Base-by-base conservation (phyloP, 64 coral and sea anemone genomes). In the Montipora foliosa region DNA sequence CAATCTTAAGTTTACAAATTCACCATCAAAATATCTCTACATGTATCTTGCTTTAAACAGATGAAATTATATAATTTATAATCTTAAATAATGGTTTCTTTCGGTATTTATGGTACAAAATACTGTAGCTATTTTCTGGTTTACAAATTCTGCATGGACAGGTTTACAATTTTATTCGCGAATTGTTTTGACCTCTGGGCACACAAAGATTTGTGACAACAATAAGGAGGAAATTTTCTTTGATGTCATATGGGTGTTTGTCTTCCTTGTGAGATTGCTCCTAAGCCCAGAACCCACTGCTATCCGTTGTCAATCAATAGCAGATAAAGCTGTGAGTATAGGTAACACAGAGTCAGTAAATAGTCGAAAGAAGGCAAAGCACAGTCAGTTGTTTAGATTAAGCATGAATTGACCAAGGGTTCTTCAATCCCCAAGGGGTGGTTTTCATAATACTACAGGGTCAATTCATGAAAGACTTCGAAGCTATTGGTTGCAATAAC, bases 321-420 rank as follows among this genome's bases (percentile, higher is more conserved):
- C 82, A 71, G 82, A 86, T 68, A 66, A 44, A 84, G 81, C 82
- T 86, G 82, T 72, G 82, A 86, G 82, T 86, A 82, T 58, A 86
- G 79, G 82, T 86, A 86, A 86, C 66, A 86, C 7, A 86, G 82
- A 86, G 82, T 86, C 82, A 86, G 82, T 86, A 72, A 8, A 86
- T 3, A 71, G 47, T 86, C 47, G 62, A 2, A 5, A 49, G 17
- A 71, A 71, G 19, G 19, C 17, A 72, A 68, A 50, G 47, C 6
- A 62, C 11, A 64, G 61, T 64, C 61, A 64, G 61, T 14, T 64
- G 9, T 12, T 14, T 11, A 12, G 9, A 64, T 37, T 37, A 37
- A 37, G 37, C 37, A 37, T 37, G 37, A 37, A 37, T 37, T 37
- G 37, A 37, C 37, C 37, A 37, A 37, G 37, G 37, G 37, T 37